A percentile compares a stretch with the other conserved stretches of the same genome.
Conservation (phyloP, 1,140 invertebrate genomes). For the Agrilus planipennis region DNA sequence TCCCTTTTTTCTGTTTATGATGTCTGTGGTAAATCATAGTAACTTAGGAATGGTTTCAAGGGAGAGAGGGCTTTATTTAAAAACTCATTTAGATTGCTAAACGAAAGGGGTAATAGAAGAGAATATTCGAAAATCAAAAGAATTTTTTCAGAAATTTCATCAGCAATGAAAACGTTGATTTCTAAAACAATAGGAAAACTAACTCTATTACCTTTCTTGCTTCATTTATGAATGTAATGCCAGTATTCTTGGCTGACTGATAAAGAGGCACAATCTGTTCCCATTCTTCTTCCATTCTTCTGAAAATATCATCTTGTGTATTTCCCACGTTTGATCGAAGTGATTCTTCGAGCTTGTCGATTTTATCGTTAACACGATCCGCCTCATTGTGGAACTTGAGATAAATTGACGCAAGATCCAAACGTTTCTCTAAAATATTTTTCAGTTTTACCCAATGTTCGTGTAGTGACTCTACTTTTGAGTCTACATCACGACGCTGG, state of each 20-base stretch:
- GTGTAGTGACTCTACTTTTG: constrained; percentile 48
- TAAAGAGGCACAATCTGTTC: constrained; percentile 46
- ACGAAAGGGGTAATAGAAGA: too few species aligned
- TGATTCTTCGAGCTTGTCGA: constrained; percentile 52
- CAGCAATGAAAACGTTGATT: not conserved
- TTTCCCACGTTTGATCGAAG: constrained; percentile 35
- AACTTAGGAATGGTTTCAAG: too few species aligned
- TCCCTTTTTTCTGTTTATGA: too few species aligned
- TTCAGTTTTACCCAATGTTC: constrained; percentile 55
- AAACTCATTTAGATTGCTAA: too few species aligned
- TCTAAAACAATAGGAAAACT: not conserved
- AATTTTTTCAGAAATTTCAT: not conserved
- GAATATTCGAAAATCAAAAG: too few species aligned
- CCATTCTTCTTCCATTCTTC: constrained; percentile 49
- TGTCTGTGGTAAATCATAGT: too few species aligned
- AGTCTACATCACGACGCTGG: constrained; percentile 47
- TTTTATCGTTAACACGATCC: constrained; percentile 49
- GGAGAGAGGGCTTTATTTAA: too few species aligned
- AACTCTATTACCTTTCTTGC: constrained; percentile 40
- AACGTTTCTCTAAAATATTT: constrained; percentile 48
- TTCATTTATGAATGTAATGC: constrained; percentile 56
- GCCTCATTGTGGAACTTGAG: constrained; percentile 63
- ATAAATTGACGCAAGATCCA: constrained; percentile 51
- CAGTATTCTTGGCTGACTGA: constrained; percentile 45
- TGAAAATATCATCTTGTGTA: constrained; percentile 41